Base-by-base conservation (phyloP, 1,140 invertebrate species). In the Pseudomyrmex pallidus region DNA sequence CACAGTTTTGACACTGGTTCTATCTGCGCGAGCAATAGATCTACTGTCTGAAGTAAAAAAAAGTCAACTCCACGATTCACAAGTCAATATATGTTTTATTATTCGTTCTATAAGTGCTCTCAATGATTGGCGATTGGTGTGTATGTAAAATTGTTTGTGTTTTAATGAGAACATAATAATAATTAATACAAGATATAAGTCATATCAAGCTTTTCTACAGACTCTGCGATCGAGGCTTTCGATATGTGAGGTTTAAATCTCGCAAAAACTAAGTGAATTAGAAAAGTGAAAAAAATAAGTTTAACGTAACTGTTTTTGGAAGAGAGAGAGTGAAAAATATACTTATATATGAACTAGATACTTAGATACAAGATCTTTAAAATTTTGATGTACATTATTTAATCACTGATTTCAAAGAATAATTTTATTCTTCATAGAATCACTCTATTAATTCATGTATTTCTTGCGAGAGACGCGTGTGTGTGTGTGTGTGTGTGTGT, bases 201-300 rank as follows among this genome's bases (percentile, higher is more conserved):
- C 84, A 89, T 80, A 63, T 86, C 54, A 86, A 89, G 80, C 80
- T 87, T 82, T 68, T 35, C 35, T 84, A 89, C 15, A 84, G 66
- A 56, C 48, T 89, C 73, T 78, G 80, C 61, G 82, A 56, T 68
- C 54, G 10, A 67, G 35, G 35, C 46, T 59, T 66, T 76, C 52
- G 61, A 10, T 10, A 17, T 64, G 48, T 86, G 46, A 12, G 54
- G 13, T 85, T 85, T 57, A 82, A 56, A 48, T 50, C 70, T 17
- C 0, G 15, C 64, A 70, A 78, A 13, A 1, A 80, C 59, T 59
- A 80, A 15, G 3, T 70, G 20, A 70, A 59, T 70, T 59, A 50
- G 59, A 13, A 48, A 67, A 35, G 35, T 35, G 35, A 7, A 35
- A 46, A 44, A 22, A 70, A 59, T 64, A 44, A 61, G 2, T n/a